These are phyloP conservation scores for Seladonia tumulorum DNA, from an alignment of 2,888 invertebrate species.

Conservation along the genomic window DNA sequence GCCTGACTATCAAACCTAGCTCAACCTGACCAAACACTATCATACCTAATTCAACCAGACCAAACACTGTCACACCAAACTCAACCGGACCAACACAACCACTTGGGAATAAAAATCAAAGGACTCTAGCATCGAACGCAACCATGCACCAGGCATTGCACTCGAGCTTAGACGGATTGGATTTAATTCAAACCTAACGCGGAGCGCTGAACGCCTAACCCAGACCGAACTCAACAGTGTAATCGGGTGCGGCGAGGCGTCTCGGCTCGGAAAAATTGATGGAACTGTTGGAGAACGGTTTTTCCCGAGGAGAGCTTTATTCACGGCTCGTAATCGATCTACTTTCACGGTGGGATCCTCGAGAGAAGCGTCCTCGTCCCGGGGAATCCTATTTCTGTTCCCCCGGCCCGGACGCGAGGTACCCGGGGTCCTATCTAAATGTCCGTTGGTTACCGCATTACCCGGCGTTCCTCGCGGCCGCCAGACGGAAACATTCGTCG, in stretches of 20 bases:
- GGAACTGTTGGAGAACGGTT: background rate
- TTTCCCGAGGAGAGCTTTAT: conserved; percentile 8
- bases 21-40: no score
- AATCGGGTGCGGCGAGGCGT: background rate
- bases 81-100: no score
- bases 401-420: conserved; percentile 1
- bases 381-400: conserved; percentile 50
- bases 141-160: background rate
- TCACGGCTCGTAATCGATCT: conserved; percentile 35
- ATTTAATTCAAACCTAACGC: background rate
- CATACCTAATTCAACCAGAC: no score
- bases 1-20: no score
- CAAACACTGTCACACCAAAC: no score
- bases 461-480: conserved; percentile 6
- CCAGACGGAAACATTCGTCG: conserved; percentile 1
- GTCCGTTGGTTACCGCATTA: conserved; percentile 52
- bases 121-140: background rate
- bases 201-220: background rate
- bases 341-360: conserved; percentile 44
- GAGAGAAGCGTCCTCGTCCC: conserved; percentile 15
- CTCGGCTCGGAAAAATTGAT: conserved; percentile 1
- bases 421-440: conserved; percentile 51
- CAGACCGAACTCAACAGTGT: background rate
- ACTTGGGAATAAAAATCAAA: background rate
- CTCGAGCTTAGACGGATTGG: background rate